Evolutionary conservation across 2,797 vertebrate species (phyloP).

Genomic region (Sparidentex hasta): DNA sequence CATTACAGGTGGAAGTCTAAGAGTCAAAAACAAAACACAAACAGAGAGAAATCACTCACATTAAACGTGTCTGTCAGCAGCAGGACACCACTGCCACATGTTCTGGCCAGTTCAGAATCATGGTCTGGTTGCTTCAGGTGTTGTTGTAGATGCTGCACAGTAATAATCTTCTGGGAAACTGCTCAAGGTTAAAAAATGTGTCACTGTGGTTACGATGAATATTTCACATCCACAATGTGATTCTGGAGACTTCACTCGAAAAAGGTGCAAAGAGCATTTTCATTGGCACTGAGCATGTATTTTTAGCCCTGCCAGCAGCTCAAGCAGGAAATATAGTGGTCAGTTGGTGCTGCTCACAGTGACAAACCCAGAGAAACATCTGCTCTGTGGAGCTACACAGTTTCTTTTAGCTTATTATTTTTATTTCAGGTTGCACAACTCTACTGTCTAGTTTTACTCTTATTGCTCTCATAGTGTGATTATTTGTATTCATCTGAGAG

Average conservation of each 20-base stretch:
- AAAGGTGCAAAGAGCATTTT: slow-evolving; percentile 1
- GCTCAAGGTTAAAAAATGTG: slow-evolving; percentile 29
- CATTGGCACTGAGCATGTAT: background rate
- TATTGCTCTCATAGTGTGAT: too few species aligned
- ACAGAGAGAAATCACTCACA: slow-evolving; percentile 40
- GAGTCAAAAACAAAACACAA: slow-evolving; percentile 51
- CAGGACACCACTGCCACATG: slow-evolving; percentile 12
- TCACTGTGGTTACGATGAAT: slow-evolving; percentile 32
- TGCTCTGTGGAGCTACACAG: background rate
- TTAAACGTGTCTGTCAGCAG: slow-evolving; percentile 34
- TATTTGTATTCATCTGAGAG: background rate
- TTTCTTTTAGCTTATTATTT: background rate
- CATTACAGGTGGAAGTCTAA: slow-evolving; percentile 62
- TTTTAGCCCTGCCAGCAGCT: background rate
- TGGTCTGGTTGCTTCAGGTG: slow-evolving; percentile 61
- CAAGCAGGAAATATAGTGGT: background rate
- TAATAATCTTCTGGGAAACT: slow-evolving; percentile 47
- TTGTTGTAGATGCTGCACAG: slow-evolving; percentile 21
- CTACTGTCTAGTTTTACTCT: too few species aligned
- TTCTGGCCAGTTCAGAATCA: slow-evolving; percentile 34
- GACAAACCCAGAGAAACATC: background rate
- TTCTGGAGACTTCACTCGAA: slow-evolving; percentile 11
- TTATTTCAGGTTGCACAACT: background rate
- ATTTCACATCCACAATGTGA: slow-evolving; percentile 17
- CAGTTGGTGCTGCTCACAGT: background rate